phyloP scores from a whole-genome alignment of 2,113 vertebrate species.

The Cryptotis parvus region DNA sequence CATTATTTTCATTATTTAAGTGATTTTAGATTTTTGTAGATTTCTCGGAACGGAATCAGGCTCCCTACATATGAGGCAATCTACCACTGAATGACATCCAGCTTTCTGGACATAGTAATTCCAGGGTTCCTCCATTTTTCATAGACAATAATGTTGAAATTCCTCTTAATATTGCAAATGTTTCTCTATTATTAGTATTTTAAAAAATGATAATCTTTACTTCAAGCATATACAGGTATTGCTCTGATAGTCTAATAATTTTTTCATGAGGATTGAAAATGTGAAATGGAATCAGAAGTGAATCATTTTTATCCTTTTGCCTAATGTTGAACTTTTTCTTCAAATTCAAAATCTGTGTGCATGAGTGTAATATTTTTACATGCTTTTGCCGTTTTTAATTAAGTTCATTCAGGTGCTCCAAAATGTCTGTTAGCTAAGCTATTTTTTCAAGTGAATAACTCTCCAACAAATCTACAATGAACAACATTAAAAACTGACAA shows the following conservation, averaged over 20 bases:
- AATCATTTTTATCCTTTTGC: constrained; percentile 43
- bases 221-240: background rate
- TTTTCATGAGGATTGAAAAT: constrained; percentile 55
- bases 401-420: constrained; percentile 61
- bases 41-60: too few relatives aligned
- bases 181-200: constrained; percentile 1
- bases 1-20: too few relatives aligned
- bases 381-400: constrained; percentile 56
- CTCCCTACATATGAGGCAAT: too few relatives aligned
- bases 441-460: constrained; percentile 41
- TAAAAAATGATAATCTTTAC: background rate
- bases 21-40: too few relatives aligned
- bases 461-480: constrained; percentile 27
- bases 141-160: background rate
- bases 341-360: constrained; percentile 2
- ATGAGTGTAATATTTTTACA: constrained; percentile 34
- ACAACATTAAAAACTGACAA: background rate
- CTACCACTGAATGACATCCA: too few relatives aligned
- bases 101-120: background rate
- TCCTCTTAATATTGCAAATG: background rate
- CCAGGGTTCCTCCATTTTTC: background rate
- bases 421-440: constrained; percentile 46
- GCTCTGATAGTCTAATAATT: background rate
- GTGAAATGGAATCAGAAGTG: background rate
- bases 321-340: constrained; percentile 43